Conservation (phyloP, 2,113 vertebrate species). For the Cnemophilus loriae region DNA sequence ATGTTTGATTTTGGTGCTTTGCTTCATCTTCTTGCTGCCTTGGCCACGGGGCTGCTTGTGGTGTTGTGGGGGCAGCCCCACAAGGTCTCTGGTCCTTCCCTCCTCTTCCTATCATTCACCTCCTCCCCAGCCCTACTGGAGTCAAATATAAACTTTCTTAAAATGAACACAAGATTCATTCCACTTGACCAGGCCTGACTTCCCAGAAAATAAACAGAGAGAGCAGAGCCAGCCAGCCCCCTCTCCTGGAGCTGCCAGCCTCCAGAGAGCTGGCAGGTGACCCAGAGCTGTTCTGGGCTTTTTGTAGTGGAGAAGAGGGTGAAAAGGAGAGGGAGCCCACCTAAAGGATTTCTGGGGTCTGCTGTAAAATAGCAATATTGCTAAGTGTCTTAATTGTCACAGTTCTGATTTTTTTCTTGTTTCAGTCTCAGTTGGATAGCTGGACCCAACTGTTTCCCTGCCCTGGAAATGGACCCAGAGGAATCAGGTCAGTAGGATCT, state of each 20-base stretch:
- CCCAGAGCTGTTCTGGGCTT: not conserved
- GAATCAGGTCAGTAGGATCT: not conserved
- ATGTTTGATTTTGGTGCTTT: slow-evolving; percentile 13
- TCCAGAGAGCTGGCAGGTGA: not conserved
- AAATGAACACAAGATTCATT: slow-evolving; percentile 50
- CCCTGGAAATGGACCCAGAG: not conserved
- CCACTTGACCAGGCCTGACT: slow-evolving; percentile 40
- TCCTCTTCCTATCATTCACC: slow-evolving; percentile 48
- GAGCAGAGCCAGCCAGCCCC: not conserved
- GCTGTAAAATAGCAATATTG: not conserved
- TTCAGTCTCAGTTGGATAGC: not conserved
- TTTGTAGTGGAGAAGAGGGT: not conserved
- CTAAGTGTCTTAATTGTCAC: not conserved
- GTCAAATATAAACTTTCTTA: slow-evolving; percentile 66
- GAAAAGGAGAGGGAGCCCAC: not conserved
- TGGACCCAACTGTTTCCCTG: not conserved
- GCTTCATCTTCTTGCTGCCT: not conserved
- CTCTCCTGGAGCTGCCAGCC: not conserved
- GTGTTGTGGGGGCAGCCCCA: slow-evolving; percentile 7
- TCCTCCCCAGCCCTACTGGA: slow-evolving; percentile 5
- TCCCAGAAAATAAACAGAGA: slow-evolving; percentile 46
- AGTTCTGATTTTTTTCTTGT: not conserved
- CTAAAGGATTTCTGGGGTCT: not conserved
- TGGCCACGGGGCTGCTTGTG: not conserved
- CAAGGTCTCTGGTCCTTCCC: not conserved